Evolutionary conservation across 2,113 vertebrate genomes (phyloP), one percentile per base, ranked within the genome.

Genomic region (Mionectes macconnelli): DNA sequence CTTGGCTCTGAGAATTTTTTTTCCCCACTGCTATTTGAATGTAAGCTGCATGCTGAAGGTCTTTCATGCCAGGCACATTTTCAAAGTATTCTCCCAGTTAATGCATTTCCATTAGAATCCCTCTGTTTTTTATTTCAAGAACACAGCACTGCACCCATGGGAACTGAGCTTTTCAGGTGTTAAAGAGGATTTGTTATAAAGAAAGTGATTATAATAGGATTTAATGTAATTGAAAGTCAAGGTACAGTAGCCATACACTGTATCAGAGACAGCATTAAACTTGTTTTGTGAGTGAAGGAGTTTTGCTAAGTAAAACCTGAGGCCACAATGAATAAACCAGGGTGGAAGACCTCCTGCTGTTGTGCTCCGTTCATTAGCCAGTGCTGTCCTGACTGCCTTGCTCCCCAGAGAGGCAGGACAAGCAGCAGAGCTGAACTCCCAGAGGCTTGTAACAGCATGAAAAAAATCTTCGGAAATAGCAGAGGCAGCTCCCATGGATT

Each of bases 151-250:
- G 92, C 77, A 95, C 97, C 93, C 97, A 96, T 94, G 97, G 95
- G 96, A 98, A 96, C 90, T 64, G 87, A 98, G 97, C 95, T 97
- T 98, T 98, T 97, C 97, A 98, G 97, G 97, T 98, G 98, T 97
- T 98, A 98, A 98, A 97, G 96, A 98, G 97, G 98, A 98, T 98
- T 98, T 98, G 97, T 97, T 98, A 97, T 96, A 96, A 98, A 97
- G 97, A 97, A 98, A 98, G 97, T 97, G 97, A 98, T 97, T 98
- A 97, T 97, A 97, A 98, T 97, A 97, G 98, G 98, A 98, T 97
- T 98, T 97, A 96, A 97, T 96, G 94, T 97, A 97, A 98, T 97
- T 98, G 97, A 98, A 98, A 98, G 97, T 98, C 97, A 97, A 98
- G 97, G 97, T 98, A 97, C 97, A 97, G 97, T 97, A 98, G 96